A percentile compares a stretch with the other conserved stretches of the same genome.
These are phyloP conservation scores for Austrolebias charrua DNA, from an alignment of 2,797 vertebrate genomes.

Conservation along the genomic window DNA sequence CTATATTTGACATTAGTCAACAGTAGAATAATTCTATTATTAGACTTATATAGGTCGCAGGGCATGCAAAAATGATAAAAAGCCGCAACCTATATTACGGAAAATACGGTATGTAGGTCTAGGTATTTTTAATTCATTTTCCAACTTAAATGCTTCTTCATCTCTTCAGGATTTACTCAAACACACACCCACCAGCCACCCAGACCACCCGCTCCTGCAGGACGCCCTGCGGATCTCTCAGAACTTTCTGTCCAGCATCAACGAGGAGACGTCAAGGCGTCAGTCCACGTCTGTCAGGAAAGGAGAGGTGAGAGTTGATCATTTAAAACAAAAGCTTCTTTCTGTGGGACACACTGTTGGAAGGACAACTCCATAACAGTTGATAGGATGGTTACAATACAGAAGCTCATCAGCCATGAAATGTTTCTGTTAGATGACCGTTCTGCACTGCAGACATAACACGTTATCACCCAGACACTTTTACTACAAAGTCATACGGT, in stretches of 20 bases:
- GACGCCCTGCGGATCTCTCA: conserved; percentile 96
- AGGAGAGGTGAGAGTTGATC: conserved; percentile 87
- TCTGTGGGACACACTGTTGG: not conserved
- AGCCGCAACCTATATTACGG: no score
- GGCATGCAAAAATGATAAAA: no score
- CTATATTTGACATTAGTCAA: no score
- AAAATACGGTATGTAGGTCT: no score
- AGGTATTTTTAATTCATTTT: conserved; percentile 11
- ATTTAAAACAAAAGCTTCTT: not conserved
- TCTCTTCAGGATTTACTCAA: conserved; percentile 90
- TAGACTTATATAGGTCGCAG: no score
- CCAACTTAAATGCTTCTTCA: not conserved
- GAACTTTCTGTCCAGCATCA: conserved; percentile 98
- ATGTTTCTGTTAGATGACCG: not conserved
- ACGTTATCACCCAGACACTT: not conserved
- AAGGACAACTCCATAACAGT: no score
- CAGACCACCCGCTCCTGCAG: conserved; percentile 90
- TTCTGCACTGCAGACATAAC: not conserved
- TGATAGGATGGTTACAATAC: no score
- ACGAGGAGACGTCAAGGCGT: conserved; percentile 93
- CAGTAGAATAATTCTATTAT: no score
- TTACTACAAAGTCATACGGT: not conserved
- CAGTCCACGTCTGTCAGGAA: conserved; percentile 96
- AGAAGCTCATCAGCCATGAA: no score
- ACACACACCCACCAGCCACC: conserved; percentile 92